phyloP scores from a whole-genome alignment of 2,797 vertebrate species.

The Eulemur albifrons region DNA sequence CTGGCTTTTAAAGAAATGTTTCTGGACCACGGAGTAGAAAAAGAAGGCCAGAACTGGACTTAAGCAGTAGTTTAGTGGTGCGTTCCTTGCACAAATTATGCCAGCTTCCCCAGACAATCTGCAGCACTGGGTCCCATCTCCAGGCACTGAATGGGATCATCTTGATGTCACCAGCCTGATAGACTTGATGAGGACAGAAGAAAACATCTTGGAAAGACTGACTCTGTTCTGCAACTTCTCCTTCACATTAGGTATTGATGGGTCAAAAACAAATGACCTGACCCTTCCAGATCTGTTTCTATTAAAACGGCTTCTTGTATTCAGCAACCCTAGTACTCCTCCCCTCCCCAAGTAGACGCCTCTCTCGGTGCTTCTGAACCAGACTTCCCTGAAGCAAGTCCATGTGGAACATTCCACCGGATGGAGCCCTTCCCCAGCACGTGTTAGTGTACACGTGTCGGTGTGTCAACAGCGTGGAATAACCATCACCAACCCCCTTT shows the following conservation, averaged over 20 bases:
- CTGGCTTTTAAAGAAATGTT: too few species aligned
- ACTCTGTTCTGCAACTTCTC: background rate
- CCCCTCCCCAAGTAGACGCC: background rate
- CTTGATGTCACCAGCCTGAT: background rate
- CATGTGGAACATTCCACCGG: background rate
- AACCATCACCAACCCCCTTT: background rate
- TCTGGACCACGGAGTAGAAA: too few species aligned
- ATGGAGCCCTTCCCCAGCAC: background rate
- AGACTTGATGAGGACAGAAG: background rate
- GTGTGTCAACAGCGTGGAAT: background rate
- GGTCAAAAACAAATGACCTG: background rate
- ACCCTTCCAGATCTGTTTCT: background rate
- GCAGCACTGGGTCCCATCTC: background rate
- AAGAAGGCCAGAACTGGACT: slow-evolving; percentile 87
- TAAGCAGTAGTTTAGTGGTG: slow-evolving; percentile 87
- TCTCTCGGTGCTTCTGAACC: background rate
- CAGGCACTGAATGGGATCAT: background rate
- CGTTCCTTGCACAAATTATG: slow-evolving; percentile 85
- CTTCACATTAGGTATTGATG: background rate
- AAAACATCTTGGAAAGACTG: background rate
- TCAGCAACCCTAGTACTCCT: background rate
- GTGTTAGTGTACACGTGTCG: fast-evolving
- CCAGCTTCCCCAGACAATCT: slow-evolving; percentile 73
- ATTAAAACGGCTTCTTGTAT: background rate
- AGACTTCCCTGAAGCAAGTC: background rate